phyloP scores from a whole-genome alignment of 2,797 vertebrate species.

The Cuniculus paca region DNA sequence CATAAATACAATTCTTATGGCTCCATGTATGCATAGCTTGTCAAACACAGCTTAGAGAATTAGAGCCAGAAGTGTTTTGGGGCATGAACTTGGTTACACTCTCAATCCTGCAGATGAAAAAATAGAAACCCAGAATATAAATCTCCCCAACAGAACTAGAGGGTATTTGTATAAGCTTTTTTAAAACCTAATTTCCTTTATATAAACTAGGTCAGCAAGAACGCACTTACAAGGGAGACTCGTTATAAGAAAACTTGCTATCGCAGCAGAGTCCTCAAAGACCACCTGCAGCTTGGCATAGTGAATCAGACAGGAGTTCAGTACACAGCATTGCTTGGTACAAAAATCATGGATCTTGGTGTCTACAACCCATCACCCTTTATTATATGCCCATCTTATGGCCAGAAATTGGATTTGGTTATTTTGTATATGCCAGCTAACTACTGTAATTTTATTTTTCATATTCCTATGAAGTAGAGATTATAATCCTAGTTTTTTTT shows the following conservation, averaged over 20 bases:
- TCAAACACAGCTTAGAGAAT: background rate
- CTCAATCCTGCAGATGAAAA: background rate
- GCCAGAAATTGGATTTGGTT: background rate
- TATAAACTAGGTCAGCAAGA: background rate
- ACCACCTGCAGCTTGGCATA: background rate
- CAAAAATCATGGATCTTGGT: background rate
- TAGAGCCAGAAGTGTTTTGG: background rate
- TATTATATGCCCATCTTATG: background rate
- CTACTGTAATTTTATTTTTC: background rate
- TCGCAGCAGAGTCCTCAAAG: background rate
- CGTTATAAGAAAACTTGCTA: background rate
- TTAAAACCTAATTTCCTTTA: background rate
- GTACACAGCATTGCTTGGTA: background rate
- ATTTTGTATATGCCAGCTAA: background rate
- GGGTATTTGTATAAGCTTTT: background rate
- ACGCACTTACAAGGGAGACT: background rate
- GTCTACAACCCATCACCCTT: rapidly evolving
- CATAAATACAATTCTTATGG: background rate
- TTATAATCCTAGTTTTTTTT: background rate
- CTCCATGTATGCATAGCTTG: background rate
- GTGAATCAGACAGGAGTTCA: background rate
- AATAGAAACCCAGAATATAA: background rate
- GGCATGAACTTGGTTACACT: background rate
- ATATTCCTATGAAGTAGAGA: background rate
- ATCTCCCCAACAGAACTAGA: background rate